Conservation (phyloP, 1,140 invertebrate genomes). For the Aradophagus sp. region DNA sequence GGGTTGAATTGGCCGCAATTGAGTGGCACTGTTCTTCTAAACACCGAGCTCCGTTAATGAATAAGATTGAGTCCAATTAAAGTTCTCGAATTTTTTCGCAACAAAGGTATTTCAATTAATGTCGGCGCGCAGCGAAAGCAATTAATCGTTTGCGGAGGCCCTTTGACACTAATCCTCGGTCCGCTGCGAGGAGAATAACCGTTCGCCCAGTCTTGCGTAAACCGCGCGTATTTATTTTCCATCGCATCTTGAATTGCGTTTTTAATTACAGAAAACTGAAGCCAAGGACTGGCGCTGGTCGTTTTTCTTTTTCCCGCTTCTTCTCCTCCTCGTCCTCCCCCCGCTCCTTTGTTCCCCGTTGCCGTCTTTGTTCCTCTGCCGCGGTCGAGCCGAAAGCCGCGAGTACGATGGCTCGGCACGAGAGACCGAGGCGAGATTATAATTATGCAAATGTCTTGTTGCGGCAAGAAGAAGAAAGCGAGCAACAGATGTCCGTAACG, state of each 20-base stretch:
- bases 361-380: conserved; percentile 19
- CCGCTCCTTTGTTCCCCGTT: too few species aligned
- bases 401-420: conserved; percentile 34
- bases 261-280: conserved; percentile 47
- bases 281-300: background rate
- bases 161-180: conserved; percentile 22
- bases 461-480: conserved; percentile 57
- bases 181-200: conserved; percentile 3
- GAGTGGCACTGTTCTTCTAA: conserved; percentile 10
- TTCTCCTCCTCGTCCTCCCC: too few species aligned
- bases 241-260: conserved; percentile 22
- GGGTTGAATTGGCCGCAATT: conserved; percentile 37
- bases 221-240: conserved; percentile 31
- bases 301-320: conserved; percentile 6
- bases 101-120: conserved; percentile 30
- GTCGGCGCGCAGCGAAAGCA: conserved; percentile 19
- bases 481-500: conserved; percentile 60
- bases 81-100: conserved; percentile 43
- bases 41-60: conserved; percentile 25
- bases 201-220: conserved; percentile 8
- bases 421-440: conserved; percentile 54
- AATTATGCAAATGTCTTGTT: conserved; percentile 61
- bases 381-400: conserved; percentile 9
- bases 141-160: conserved; percentile 27
- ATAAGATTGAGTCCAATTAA: conserved; percentile 48